phyloP scores from a whole-genome alignment of 2,113 vertebrate genomes.

The Dolichallabes microphthalmus region DNA sequence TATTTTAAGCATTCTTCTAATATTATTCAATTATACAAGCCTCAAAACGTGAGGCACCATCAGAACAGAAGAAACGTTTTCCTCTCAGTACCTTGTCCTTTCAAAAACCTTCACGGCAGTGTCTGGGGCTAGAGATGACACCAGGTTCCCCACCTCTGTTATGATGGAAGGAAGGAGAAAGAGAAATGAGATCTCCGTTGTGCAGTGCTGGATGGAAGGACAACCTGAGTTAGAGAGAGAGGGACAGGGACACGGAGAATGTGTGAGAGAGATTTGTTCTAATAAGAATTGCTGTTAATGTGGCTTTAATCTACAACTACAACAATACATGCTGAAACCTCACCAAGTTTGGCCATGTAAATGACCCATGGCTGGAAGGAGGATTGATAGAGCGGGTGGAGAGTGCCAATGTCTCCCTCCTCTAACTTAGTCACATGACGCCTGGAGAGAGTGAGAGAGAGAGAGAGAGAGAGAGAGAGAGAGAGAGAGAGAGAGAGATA shows the following conservation, averaged over 20 bases:
- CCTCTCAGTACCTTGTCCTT: constrained; percentile 71
- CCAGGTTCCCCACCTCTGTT: constrained; percentile 82
- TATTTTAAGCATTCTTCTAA: background rate
- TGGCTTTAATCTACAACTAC: background rate
- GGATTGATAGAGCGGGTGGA: constrained; percentile 80
- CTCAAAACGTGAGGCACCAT: background rate
- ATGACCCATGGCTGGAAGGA: constrained; percentile 81
- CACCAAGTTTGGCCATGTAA: constrained; percentile 84
- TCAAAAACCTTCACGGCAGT: constrained; percentile 91
- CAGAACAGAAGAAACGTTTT: background rate
- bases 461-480: background rate
- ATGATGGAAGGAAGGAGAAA: constrained; percentile 90
- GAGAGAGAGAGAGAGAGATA: background rate
- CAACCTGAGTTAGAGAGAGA: constrained; percentile 74
- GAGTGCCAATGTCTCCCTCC: constrained; percentile 83
- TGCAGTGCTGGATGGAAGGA: constrained; percentile 86
- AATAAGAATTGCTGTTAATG: background rate
- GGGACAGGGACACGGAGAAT: background rate
- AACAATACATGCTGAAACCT: background rate
- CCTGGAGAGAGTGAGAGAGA: constrained; percentile 64
- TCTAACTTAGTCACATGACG: constrained; percentile 83
- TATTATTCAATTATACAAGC: background rate
- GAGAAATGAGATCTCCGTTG: constrained; percentile 82
- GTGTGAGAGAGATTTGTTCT: background rate
- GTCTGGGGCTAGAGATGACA: constrained; percentile 86